Evolutionary conservation across 2,797 vertebrate species (phyloP).

Genomic region (Acanthiza pusilla): DNA sequence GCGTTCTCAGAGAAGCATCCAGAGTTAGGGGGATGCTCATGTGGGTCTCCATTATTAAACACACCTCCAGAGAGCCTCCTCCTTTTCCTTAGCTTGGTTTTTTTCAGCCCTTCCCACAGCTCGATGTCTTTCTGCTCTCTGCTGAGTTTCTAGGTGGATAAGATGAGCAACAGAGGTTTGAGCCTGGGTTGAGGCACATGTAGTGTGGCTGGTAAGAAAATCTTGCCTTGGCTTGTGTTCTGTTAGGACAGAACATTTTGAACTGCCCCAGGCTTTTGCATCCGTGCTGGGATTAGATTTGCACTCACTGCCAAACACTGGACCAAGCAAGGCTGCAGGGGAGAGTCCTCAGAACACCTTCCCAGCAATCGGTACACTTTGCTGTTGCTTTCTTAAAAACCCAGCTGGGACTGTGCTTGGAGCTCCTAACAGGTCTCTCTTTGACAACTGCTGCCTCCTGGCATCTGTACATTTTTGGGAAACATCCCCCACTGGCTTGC

Average conservation of each 20-base stretch:
- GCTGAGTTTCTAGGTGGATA: background rate
- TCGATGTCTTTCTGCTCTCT: background rate
- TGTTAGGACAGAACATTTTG: background rate
- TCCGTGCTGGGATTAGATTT: background rate
- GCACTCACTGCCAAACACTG: background rate
- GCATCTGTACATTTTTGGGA: background rate
- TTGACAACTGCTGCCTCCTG: background rate
- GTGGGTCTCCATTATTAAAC: background rate
- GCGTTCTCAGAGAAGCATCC: background rate
- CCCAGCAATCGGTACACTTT: background rate
- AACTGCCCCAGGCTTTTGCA: background rate
- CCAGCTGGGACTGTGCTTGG: background rate
- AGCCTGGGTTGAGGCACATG: background rate
- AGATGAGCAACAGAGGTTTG: background rate
- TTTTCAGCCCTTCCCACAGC: background rate
- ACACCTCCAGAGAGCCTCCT: background rate
- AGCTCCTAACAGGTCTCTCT: background rate
- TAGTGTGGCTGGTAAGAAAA: background rate
- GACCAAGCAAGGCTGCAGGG: background rate
- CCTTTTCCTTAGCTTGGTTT: background rate
- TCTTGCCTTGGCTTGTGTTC: background rate
- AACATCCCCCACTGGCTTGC: background rate
- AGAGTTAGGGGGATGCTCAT: background rate
- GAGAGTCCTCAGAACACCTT: conserved; percentile 10
- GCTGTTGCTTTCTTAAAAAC: background rate